These are phyloP conservation scores for Struthidea cinerea DNA, from an alignment of 2,113 vertebrate genomes.

Conservation along the genomic window DNA sequence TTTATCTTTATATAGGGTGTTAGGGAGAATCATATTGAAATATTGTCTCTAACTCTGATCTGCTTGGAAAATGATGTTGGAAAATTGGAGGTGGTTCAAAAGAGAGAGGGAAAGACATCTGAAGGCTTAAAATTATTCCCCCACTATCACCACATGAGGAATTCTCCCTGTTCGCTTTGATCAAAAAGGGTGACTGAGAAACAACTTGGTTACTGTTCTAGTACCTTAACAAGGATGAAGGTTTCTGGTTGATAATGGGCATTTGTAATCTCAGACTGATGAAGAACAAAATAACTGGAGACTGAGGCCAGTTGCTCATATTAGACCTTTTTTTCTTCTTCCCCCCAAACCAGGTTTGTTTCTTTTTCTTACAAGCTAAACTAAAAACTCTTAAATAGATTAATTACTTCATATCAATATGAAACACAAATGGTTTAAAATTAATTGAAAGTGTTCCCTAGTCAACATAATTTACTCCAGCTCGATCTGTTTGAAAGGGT, in stretches of 20 bases:
- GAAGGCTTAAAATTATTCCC: neutral
- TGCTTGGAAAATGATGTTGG: neutral
- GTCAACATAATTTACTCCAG: neutral
- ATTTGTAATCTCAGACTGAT: neutral
- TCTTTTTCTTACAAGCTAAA: neutral
- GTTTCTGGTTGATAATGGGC: neutral
- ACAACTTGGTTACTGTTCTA: neutral
- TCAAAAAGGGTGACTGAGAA: neutral
- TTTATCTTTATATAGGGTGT: neutral
- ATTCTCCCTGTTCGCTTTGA: neutral
- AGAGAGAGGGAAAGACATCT: neutral
- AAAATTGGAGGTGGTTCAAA: slow-evolving; percentile 22
- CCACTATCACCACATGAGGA: neutral
- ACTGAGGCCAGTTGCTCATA: neutral
- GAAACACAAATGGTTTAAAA: neutral
- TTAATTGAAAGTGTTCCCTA: neutral
- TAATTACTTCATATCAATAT: neutral
- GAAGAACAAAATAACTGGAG: neutral
- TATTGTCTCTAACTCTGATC: neutral
- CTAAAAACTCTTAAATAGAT: neutral
- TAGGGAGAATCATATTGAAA: neutral
- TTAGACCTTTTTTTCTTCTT: neutral
- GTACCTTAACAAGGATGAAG: neutral
- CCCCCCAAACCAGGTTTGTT: neutral
- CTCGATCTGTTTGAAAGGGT: neutral